Percentiles rank a stretch among this genome's conserved stretches.
Conservation (phyloP, 1,140 invertebrate species). For the Danaus melanippus region DNA sequence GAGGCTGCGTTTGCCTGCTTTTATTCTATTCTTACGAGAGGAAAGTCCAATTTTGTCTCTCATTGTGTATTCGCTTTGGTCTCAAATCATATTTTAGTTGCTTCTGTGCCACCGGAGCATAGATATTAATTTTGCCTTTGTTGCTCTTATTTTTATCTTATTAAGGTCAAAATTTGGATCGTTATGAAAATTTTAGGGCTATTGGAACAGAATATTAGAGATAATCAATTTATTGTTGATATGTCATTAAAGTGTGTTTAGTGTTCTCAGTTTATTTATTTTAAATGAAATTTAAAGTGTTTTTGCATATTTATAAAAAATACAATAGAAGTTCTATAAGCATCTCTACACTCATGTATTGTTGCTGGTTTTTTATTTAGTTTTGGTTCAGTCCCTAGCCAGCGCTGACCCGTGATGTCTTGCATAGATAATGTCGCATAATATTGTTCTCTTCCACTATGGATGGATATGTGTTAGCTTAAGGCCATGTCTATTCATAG, state of each 20-base stretch:
- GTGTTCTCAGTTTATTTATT: too few species aligned
- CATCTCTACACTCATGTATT: slow-evolving; percentile 4
- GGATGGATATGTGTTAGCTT: slow-evolving; percentile 18
- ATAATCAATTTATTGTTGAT: too few species aligned
- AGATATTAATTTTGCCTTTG: slow-evolving; percentile 21
- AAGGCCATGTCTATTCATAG: slow-evolving; percentile 15
- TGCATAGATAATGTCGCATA: slow-evolving; percentile 31
- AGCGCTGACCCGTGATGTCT: slow-evolving; percentile 18
- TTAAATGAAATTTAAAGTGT: too few species aligned
- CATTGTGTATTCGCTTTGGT: slow-evolving; percentile 45
- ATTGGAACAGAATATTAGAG: too few species aligned
- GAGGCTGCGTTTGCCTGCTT: slow-evolving; percentile 26
- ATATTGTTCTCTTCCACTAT: slow-evolving; percentile 23
- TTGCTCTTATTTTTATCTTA: slow-evolving; percentile 10
- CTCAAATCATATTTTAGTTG: slow-evolving; percentile 40
- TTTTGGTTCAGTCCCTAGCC: not conserved
- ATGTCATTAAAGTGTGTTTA: too few species aligned
- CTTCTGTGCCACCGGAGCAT: slow-evolving; percentile 8
- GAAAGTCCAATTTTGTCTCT: slow-evolving; percentile 47
- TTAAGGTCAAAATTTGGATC: too few species aligned
- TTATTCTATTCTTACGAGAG: slow-evolving; percentile 35
- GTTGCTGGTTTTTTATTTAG: slow-evolving; percentile 8
- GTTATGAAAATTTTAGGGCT: too few species aligned
- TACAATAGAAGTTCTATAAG: slow-evolving; percentile 6
- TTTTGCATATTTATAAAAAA: not conserved